Evolutionary conservation across 2,113 vertebrate species (phyloP).

Genomic region (Spermophilus dauricus): DNA sequence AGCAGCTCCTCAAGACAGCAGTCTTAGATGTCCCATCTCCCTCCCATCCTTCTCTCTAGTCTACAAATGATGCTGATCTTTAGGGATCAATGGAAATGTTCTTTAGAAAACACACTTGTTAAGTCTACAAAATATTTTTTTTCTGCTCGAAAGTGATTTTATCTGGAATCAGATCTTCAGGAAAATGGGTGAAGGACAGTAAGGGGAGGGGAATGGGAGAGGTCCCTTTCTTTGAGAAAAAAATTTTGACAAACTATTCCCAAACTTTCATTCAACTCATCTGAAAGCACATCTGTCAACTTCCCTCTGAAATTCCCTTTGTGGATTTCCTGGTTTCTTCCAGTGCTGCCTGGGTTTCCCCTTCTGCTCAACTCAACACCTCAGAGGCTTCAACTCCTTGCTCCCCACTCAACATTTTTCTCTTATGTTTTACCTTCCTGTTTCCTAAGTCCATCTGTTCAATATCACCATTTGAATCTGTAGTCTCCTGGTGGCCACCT

Average conservation of each 20-base stretch:
- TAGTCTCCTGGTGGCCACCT: background rate
- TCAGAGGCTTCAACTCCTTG: background rate
- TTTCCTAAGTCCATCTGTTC: background rate
- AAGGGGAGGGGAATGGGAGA: no score
- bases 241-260: background rate
- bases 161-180: background rate
- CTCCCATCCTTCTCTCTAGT: background rate
- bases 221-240: constrained; percentile 4
- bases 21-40: background rate
- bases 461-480: background rate
- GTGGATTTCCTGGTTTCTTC: no score
- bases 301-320: background rate
- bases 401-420: background rate
- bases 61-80: background rate
- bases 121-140: background rate
- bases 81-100: background rate
- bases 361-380: background rate
- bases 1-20: background rate
- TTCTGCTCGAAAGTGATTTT: background rate
- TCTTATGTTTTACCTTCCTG: background rate
- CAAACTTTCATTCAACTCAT: background rate
- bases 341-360: background rate
- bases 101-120: background rate
- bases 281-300: background rate
- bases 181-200: background rate